Conservation (phyloP, 1,140 invertebrate genomes). For the Onthophagus taurus region DNA sequence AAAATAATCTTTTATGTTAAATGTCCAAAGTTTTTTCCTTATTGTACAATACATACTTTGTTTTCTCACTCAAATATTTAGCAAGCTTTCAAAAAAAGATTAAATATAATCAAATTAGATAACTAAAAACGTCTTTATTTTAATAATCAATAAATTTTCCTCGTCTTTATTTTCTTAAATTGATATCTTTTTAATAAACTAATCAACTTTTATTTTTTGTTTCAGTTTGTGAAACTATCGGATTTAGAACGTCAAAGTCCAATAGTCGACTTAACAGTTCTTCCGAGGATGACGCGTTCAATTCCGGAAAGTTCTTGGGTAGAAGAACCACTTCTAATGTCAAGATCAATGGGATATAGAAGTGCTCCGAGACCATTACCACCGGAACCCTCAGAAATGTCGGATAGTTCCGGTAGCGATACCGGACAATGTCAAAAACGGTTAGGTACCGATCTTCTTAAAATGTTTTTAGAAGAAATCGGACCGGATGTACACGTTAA, state of each 20-base stretch:
- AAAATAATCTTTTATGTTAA: no score
- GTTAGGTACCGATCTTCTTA: slow-evolving; percentile 73
- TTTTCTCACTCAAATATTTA: no score
- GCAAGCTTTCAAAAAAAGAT: neutral
- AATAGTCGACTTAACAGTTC: slow-evolving; percentile 28
- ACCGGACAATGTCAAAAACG: slow-evolving; percentile 32
- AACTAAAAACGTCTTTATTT: neutral
- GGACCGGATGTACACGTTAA: slow-evolving; percentile 67
- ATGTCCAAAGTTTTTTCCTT: no score
- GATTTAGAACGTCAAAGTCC: slow-evolving; percentile 33
- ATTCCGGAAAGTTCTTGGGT: slow-evolving; percentile 56
- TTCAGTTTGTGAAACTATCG: slow-evolving; percentile 33
- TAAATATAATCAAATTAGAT: neutral
- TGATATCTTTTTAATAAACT: neutral
- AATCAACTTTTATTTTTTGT: neutral
- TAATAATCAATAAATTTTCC: neutral
- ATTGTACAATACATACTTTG: no score
- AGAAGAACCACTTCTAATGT: slow-evolving; percentile 50
- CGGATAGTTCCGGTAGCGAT: slow-evolving; percentile 15
- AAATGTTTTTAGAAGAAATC: slow-evolving; percentile 84
- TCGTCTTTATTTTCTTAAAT: neutral
- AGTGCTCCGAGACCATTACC: slow-evolving; percentile 31
- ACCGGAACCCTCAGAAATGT: slow-evolving; percentile 18
- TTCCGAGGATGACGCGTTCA: slow-evolving; percentile 31
- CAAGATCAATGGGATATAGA: slow-evolving; percentile 43